phyloP scores from a whole-genome alignment of 2,888 invertebrate genomes.

The Rugalucina vietnamica region DNA sequence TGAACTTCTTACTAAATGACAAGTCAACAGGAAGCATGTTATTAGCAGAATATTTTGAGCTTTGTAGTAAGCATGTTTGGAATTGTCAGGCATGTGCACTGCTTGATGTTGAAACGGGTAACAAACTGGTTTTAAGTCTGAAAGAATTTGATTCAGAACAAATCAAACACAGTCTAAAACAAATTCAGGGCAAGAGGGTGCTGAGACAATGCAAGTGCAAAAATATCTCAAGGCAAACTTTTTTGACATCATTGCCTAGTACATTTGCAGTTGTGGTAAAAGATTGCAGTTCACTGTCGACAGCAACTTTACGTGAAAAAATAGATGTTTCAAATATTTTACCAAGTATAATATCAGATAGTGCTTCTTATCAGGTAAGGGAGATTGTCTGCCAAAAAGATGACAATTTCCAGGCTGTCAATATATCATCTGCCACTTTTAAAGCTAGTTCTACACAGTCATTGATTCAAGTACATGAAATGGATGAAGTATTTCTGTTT shows the following conservation, averaged over 20 bases:
- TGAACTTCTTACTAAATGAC: background rate
- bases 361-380: background rate
- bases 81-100: background rate
- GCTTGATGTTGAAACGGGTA: background rate
- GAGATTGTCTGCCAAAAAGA: background rate
- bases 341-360: background rate
- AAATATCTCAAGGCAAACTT: background rate
- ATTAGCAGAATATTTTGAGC: background rate
- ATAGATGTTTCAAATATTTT: background rate
- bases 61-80: background rate
- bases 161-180: background rate
- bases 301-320: background rate
- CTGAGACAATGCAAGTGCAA: background rate
- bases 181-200: background rate
- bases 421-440: too few species aligned
- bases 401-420: too few species aligned
- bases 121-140: background rate
- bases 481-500: background rate
- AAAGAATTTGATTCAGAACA: background rate
- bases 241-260: background rate
- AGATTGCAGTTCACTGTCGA: background rate
- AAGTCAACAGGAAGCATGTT: background rate
- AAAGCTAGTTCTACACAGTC: too few species aligned
- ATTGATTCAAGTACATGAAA: background rate
- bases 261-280: background rate